A percentile compares a stretch with the other conserved stretches of the same genome.
phyloP scores from a whole-genome alignment of 2,113 vertebrate genomes.

The Elachura formosa region DNA sequence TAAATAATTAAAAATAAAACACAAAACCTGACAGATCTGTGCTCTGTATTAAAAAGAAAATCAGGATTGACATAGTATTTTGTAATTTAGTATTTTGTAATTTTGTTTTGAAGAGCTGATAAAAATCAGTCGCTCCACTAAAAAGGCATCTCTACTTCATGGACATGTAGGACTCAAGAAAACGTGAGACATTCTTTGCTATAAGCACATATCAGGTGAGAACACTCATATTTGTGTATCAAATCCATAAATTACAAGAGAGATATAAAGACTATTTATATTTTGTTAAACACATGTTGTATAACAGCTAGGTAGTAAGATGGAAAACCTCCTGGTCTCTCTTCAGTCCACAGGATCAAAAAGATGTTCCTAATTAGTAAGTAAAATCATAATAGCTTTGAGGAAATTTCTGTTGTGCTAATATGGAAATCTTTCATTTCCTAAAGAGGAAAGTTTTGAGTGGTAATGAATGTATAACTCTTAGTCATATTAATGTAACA shows the following conservation, averaged over 20 bases:
- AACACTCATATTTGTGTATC: neutral
- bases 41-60: neutral
- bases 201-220: neutral
- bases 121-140: neutral
- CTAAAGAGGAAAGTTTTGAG: neutral
- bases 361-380: neutral
- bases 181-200: neutral
- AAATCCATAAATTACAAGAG: neutral
- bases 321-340: neutral
- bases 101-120: neutral
- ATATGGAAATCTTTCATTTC: neutral
- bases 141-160: neutral
- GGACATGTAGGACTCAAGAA: neutral
- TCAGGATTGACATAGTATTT: neutral
- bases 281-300: neutral
- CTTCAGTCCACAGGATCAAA: neutral
- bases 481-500: neutral
- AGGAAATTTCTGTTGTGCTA: neutral
- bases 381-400: neutral
- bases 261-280: neutral
- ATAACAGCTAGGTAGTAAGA: neutral
- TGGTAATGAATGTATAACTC: neutral
- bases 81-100: neutral
- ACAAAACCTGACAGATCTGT: neutral
- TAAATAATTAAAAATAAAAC: neutral